phyloP scores from a whole-genome alignment of 92 coral and sea anemone genomes.

The Micromussa lordhowensis region DNA sequence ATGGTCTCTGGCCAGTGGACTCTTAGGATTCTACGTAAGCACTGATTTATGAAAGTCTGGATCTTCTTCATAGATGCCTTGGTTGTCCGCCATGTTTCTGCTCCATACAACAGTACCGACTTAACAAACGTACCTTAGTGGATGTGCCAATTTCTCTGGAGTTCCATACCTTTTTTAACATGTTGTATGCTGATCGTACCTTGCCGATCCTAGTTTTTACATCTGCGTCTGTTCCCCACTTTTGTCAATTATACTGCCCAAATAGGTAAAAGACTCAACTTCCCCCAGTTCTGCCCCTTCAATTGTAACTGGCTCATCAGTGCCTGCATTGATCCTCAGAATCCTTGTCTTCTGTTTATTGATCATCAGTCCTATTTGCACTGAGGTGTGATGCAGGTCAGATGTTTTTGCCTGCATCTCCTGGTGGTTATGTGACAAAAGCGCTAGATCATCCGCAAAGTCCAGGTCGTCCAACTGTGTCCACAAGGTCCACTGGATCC shows the following conservation, averaged over 20 bases:
- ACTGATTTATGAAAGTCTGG: conserved; percentile 1
- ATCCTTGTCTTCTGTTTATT: not conserved
- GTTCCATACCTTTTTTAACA: not conserved
- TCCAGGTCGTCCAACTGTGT: not conserved
- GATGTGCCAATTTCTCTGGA: not conserved
- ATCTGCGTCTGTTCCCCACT: not conserved
- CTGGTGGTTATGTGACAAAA: not conserved
- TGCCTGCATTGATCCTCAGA: not conserved
- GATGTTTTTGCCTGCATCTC: not conserved
- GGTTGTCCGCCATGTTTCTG: not conserved
- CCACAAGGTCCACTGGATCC: not conserved
- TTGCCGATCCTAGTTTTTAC: no score
- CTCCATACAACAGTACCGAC: no score
- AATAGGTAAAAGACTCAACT: not conserved
- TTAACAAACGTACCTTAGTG: not conserved
- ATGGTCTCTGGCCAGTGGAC: not conserved
- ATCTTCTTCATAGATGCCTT: not conserved
- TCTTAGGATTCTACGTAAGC: conserved; percentile 4
- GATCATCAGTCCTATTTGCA: not conserved
- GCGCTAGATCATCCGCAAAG: not conserved
- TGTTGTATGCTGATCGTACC: no score
- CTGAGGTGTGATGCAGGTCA: not conserved
- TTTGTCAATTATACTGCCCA: not conserved
- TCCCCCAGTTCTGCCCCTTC: not conserved
- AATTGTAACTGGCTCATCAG: not conserved